These are phyloP conservation scores for Leucophenga montana DNA, from an alignment of 2,888 invertebrate species.

Conservation along the genomic window DNA sequence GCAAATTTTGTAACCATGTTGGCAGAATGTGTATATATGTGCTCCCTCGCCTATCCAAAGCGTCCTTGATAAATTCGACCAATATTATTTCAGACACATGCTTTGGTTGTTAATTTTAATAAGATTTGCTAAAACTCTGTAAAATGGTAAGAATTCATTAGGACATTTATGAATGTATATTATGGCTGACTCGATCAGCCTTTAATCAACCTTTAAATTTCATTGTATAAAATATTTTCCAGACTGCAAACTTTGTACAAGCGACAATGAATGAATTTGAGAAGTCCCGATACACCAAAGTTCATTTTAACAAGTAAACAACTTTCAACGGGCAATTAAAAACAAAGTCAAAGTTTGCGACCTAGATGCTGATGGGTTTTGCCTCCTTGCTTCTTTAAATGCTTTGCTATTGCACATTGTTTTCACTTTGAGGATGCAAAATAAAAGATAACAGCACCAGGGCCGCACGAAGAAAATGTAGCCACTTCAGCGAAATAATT, in stretches of 20 bases:
- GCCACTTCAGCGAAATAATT: too few relatives aligned
- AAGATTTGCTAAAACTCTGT: too few relatives aligned
- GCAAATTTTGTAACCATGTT: too few relatives aligned
- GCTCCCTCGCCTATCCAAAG: too few relatives aligned
- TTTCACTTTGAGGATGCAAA: background rate
- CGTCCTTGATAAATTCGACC: too few relatives aligned
- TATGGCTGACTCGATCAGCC: background rate
- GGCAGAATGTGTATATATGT: too few relatives aligned
- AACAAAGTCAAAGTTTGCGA: constrained; percentile 34
- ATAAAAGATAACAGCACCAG: background rate
- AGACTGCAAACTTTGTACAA: too few relatives aligned
- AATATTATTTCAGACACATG: too few relatives aligned
- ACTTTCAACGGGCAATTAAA: constrained; percentile 65
- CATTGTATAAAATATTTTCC: background rate
- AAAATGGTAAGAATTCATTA: too few relatives aligned
- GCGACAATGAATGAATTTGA: constrained; percentile 12
- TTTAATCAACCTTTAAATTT: background rate
- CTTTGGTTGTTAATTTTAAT: too few relatives aligned
- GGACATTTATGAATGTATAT: too few relatives aligned
- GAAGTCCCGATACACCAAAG: constrained; percentile 50
- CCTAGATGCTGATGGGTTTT: background rate
- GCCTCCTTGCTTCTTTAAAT: background rate
- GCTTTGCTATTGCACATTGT: background rate
- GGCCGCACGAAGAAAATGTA: too few relatives aligned
- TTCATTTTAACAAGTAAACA: constrained; percentile 65